Evolutionary conservation across 2,797 vertebrate genomes (phyloP).

Genomic region (Neosilurus mollespiculum): DNA sequence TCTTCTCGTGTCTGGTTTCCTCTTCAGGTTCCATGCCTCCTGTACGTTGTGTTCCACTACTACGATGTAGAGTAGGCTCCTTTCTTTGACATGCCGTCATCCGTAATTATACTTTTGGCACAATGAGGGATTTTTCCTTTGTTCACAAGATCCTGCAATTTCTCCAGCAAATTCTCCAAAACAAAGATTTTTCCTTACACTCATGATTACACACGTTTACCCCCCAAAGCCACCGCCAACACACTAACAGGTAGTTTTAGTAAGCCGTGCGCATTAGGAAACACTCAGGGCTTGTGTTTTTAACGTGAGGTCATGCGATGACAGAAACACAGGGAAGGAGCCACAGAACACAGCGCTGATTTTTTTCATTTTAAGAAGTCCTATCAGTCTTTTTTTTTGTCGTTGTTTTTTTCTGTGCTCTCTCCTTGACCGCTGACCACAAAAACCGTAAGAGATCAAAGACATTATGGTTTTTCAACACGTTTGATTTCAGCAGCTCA

Average conservation of each 20-base stretch:
- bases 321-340: conserved; percentile 3
- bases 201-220: conserved; percentile 47
- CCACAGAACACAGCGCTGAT: background rate
- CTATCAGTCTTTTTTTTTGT: background rate
- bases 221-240: conserved; percentile 39
- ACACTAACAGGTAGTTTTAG: conserved; percentile 33
- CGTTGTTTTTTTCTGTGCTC: background rate
- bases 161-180: conserved; percentile 55
- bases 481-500: background rate
- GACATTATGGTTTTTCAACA: background rate
- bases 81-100: conserved; percentile 24
- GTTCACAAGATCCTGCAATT: conserved; percentile 47
- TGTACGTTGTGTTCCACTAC: background rate
- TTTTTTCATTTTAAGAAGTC: background rate
- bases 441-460: background rate
- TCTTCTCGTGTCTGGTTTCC: background rate
- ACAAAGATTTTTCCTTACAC: conserved; percentile 51
- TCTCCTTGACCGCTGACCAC: background rate
- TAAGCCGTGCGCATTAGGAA: conserved; percentile 41
- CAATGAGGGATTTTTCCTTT: conserved; percentile 36
- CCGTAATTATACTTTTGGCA: background rate
- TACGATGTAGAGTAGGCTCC: background rate
- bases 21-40: background rate
- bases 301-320: conserved; percentile 8
- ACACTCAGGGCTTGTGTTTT: conserved; percentile 29